These are phyloP conservation scores for Eupithecia centaureata DNA, from an alignment of 2,888 invertebrate species.

Conservation along the genomic window DNA sequence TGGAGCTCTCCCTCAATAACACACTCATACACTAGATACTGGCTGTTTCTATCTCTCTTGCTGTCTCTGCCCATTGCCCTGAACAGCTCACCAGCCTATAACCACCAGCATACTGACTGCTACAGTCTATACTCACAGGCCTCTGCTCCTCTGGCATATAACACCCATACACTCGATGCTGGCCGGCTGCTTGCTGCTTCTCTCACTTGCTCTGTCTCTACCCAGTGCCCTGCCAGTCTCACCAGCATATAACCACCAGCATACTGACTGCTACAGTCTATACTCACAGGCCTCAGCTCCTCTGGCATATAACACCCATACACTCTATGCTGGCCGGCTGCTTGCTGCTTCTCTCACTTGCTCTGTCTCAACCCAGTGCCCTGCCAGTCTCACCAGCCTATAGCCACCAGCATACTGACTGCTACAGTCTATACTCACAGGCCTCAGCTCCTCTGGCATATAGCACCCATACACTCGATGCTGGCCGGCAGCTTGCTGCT, in stretches of 20 bases:
- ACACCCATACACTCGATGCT: slow-evolving; percentile 75
- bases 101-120: background rate
- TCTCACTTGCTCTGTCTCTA: slow-evolving; percentile 70
- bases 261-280: slow-evolving; percentile 92
- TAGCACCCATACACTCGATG: slow-evolving; percentile 77
- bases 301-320: slow-evolving; percentile 76
- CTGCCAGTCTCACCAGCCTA: slow-evolving; percentile 97
- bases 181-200: slow-evolving; percentile 64
- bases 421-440: slow-evolving; percentile 48
- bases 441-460: slow-evolving; percentile 71
- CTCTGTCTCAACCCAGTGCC: slow-evolving; percentile 87
- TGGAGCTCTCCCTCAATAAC: too few species aligned
- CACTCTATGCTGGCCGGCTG: slow-evolving; percentile 64
- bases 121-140: slow-evolving; percentile 51
- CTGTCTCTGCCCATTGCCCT: too few species aligned
- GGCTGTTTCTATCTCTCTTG: too few species aligned
- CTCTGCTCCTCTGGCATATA: slow-evolving; percentile 72
- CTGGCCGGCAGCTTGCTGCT: slow-evolving; percentile 60
- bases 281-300: slow-evolving; percentile 66
- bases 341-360: slow-evolving; percentile 66
- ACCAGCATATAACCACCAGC: slow-evolving; percentile 96
- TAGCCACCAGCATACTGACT: slow-evolving; percentile 91
- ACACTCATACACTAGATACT: too few species aligned
- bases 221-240: slow-evolving; percentile 93
- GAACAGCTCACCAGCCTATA: too few species aligned